Base-by-base conservation (phyloP, 2,113 vertebrate genomes). In the Oceanites oceanicus region DNA sequence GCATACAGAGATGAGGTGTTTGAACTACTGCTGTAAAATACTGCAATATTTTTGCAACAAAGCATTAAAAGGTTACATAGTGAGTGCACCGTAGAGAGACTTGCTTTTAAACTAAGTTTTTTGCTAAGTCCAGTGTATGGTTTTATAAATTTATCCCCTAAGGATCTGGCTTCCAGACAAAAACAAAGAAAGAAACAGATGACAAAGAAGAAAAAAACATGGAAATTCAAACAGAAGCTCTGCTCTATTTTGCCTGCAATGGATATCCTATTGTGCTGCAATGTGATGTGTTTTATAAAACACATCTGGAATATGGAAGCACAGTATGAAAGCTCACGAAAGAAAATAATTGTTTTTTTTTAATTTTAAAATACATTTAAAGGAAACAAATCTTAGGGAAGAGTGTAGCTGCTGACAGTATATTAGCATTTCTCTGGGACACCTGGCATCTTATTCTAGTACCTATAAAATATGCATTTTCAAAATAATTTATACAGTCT, bases 181-280 rank as follows among this genome's bases (percentile, higher is more conserved):
- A 96, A 96, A 58, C 87, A 92, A 86, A 92, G 91, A 96, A 94
- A 91, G 61, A 97, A 95, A 96, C 61, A 92, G 90, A 95, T 68
- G 84, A 95, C 70, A 96, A 89, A 90, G 87, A 95, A 92, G 44
- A 96, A 86, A 75, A 88, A 97, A 75, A 0, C 2, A 84, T n/a
- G 47, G 88, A 77, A 75, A 88, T 86, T 53, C 58, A n/a, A 70
- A 86, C 23, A 70, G 67, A 59, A 94, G 53, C 91, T 77, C 76
- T 71, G 55, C 15, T 87, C 45, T 88, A 16, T 95, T 92, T 90
- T 86, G 95, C 45, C 76, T 91, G 92, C 25, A 90, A 95, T 52
- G 73, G 62, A 42, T 94, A 91, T 78, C 68, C 89, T 74, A 58
- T 94, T 88, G 73, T 93, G 88, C 87, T 73, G 77, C 79, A 92